phyloP scores from a whole-genome alignment of 2,113 vertebrate genomes.

The Phycodurus eques region DNA sequence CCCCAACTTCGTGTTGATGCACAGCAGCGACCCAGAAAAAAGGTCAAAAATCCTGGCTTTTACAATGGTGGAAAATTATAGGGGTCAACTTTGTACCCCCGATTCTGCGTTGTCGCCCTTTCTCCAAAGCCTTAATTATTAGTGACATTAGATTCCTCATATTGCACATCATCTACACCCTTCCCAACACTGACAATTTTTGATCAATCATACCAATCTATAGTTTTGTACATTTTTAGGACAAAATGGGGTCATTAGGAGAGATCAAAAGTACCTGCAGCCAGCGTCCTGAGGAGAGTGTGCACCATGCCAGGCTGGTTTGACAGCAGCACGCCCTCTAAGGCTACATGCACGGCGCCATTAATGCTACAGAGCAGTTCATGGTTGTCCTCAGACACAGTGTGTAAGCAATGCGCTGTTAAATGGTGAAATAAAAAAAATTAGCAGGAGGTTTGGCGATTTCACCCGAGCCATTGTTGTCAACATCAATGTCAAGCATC shows the following conservation, averaged over 20 bases:
- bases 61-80: too few relatives aligned
- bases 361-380: slow-evolving; percentile 83
- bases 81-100: too few relatives aligned
- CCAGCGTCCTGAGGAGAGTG: slow-evolving; percentile 81
- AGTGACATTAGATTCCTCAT: too few relatives aligned
- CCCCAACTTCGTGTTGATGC: too few relatives aligned
- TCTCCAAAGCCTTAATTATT: too few relatives aligned
- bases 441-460: background rate
- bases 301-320: slow-evolving; percentile 78
- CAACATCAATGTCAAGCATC: background rate
- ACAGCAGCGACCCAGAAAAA: too few relatives aligned
- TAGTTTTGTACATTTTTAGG: background rate
- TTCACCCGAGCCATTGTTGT: background rate
- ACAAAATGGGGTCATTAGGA: background rate
- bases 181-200: background rate
- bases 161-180: background rate
- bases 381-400: slow-evolving; percentile 91
- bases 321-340: slow-evolving; percentile 81
- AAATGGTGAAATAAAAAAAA: background rate
- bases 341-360: slow-evolving; percentile 63
- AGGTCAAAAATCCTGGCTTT: too few relatives aligned
- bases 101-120: too few relatives aligned
- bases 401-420: slow-evolving; percentile 91
- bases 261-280: slow-evolving; percentile 77
- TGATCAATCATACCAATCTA: background rate